phyloP scores from a whole-genome alignment of 1,140 invertebrate species.

The Stenopsyche tienmushanensis region DNA sequence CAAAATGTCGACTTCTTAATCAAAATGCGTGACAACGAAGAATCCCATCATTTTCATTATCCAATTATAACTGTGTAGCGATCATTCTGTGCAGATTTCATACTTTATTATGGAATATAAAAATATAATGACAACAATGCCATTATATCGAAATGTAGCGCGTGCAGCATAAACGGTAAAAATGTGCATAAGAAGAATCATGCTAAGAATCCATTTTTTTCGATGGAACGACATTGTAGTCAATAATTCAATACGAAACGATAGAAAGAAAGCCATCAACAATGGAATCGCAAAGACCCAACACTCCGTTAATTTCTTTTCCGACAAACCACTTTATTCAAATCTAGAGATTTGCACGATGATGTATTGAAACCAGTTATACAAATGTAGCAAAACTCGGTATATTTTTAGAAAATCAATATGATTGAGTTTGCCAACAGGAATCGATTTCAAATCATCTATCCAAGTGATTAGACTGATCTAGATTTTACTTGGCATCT shows the following conservation, averaged over 20 bases:
- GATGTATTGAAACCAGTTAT: neutral
- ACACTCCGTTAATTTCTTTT: no score
- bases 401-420: slow-evolving; percentile 6
- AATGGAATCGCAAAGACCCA: no score
- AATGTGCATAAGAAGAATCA: no score
- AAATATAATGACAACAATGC: slow-evolving; percentile 1
- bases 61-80: slow-evolving; percentile 22
- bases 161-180: neutral
- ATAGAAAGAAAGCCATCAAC: no score
- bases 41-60: no score
- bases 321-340: no score
- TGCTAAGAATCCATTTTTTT: no score
- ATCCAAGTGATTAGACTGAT: slow-evolving; percentile 17
- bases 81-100: slow-evolving; percentile 9
- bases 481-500: slow-evolving; percentile 23
- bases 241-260: no score
- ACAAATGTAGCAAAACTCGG: neutral
- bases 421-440: neutral
- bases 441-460: slow-evolving; percentile 26
- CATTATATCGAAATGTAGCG: slow-evolving; percentile 20
- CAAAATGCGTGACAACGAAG: no score
- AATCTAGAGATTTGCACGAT: no score
- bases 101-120: neutral
- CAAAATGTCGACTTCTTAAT: no score
- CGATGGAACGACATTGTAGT: no score